Evolutionary conservation across 2,797 vertebrate genomes (phyloP), one percentile per base, ranked within the genome.

Genomic region (Syndactyla subalaris): DNA sequence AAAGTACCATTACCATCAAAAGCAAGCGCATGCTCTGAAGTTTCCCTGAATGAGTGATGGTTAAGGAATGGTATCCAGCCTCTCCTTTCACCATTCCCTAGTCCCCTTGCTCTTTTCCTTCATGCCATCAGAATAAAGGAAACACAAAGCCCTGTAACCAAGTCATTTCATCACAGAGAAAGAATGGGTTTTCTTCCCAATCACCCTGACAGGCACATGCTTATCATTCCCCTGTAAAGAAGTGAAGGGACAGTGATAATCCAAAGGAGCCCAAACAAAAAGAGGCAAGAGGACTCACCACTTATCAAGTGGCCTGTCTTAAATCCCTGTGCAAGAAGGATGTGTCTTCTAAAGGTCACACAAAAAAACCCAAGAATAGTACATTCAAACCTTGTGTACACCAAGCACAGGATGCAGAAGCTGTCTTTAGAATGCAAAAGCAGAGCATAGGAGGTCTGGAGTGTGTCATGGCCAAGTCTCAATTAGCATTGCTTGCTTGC

Each of bases 351-450:
- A 54, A 32, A 89, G 91, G 90, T 79, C 79, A 92, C 49, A 67
- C 9, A 11, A 87, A 51, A 83, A 88, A 76, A 1, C 1, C 85
- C 83, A 96, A 83, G 95, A 91, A 89, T 4, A 67, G 77, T 54
- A 68, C 58, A 73, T 71, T 89, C 79, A 93, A 86, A 86, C 91
- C 83, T 95, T 45, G 51, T 84, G 74, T 75, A 94, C 92, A 93
- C 77, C 95, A 93, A 97, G 97, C 97, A 96, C 89, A 93, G 94
- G 94, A 95, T 79, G 96, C 77, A 92, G 86, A 97, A 93, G 96
- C 96, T 93, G 85, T 63, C 94, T 97, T 94, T 55, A 94, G 89
- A 97, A 95, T 90, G 96, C 97, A 19, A 68, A 98, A 98, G 97
- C 96, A 74, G 85, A 84, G 90, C 85, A 97, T 55, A 95, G 94